Percentiles rank a stretch among this genome's conserved stretches.
phyloP scores from a whole-genome alignment of 1,140 invertebrate species.

The Acromyrmex charruanus region DNA sequence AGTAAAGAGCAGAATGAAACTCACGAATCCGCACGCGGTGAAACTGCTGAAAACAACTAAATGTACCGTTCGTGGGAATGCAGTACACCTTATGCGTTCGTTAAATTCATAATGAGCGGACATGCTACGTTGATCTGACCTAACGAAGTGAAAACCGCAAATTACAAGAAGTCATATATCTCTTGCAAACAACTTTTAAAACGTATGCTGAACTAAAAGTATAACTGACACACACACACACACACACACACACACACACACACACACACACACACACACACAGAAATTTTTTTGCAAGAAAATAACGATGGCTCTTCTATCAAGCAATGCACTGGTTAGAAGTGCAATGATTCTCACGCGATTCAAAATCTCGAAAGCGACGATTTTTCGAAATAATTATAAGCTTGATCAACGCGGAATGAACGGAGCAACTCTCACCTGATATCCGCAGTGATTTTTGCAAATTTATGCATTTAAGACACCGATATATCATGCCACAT shows the following conservation, averaged over 20 bases:
- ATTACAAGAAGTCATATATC: not conserved
- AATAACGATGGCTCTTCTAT: not conserved
- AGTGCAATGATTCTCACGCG: not conserved
- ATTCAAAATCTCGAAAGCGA: not conserved
- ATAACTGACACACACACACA: not conserved
- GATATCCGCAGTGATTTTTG: not conserved
- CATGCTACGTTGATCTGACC: slow-evolving; percentile 42
- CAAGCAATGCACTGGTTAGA: not conserved
- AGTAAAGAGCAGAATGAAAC: slow-evolving; percentile 22
- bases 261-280: not conserved
- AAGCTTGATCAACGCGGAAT: slow-evolving; percentile 3
- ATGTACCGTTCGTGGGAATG: slow-evolving; percentile 52
- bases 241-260: not conserved
- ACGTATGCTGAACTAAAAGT: not conserved
- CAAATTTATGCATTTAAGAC: slow-evolving; percentile 4
- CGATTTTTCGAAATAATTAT: slow-evolving; percentile 21
- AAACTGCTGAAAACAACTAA: slow-evolving; percentile 32
- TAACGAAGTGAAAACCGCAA: slow-evolving; percentile 35
- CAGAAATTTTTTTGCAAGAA: not conserved
- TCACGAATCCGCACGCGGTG: not conserved
- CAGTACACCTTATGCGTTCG: slow-evolving; percentile 26
- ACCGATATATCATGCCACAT: not conserved
- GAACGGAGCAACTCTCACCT: slow-evolving; percentile 26
- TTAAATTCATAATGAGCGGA: slow-evolving; percentile 50
- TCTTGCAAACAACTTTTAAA: not conserved